phyloP scores from a whole-genome alignment of 2,888 invertebrate genomes.

The Anticlea derivata region DNA sequence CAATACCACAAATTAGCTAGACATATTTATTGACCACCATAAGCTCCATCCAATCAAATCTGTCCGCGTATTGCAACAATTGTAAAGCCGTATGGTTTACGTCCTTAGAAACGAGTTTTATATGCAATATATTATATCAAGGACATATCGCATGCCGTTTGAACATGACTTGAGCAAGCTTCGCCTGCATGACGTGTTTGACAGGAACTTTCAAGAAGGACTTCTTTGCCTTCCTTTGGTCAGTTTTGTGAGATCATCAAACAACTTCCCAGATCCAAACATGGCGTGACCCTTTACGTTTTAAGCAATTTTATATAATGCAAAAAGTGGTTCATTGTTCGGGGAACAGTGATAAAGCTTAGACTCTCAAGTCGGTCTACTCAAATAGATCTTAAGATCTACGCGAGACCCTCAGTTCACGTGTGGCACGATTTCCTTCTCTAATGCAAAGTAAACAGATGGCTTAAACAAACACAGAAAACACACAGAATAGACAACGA shows the following conservation, averaged over 20 bases:
- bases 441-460: conserved; percentile 35
- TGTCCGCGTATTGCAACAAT: too few relatives aligned
- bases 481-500: neutral
- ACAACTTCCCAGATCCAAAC: conserved; percentile 3
- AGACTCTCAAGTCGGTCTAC: too few relatives aligned
- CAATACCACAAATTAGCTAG: too few relatives aligned
- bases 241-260: conserved; percentile 3
- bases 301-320: neutral
- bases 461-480: conserved; percentile 27
- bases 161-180: too few relatives aligned
- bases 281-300: neutral
- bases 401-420: conserved; percentile 24
- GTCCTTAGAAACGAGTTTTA: too few relatives aligned
- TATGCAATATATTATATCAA: too few relatives aligned
- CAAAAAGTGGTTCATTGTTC: conserved; percentile 1
- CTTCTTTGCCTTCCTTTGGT: neutral
- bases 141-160: too few relatives aligned
- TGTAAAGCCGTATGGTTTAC: too few relatives aligned
- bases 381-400: conserved; percentile 7
- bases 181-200: too few relatives aligned
- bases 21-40: too few relatives aligned
- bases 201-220: neutral
- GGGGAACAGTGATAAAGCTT: neutral
- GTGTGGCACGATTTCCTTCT: conserved; percentile 39
- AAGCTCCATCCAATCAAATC: too few relatives aligned